A percentile compares a stretch with the other conserved stretches of the same genome.
phyloP scores from a whole-genome alignment of 2,113 vertebrate species.

The Amphiprion ocellaris region DNA sequence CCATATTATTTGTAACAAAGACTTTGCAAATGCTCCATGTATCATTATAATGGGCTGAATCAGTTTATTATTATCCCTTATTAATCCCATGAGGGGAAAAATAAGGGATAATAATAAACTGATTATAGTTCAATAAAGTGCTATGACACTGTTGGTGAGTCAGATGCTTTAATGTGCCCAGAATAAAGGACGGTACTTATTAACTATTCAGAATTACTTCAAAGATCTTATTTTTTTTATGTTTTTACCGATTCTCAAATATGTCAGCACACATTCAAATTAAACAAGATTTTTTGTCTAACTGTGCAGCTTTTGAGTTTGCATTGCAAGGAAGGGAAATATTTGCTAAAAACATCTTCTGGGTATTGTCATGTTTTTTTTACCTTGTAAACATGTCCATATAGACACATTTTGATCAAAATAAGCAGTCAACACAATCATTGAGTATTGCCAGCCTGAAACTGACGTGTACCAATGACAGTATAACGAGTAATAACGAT shows the following conservation, averaged over 20 bases:
- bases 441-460: too few species aligned
- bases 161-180: constrained; percentile 37
- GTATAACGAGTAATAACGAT: constrained; percentile 7
- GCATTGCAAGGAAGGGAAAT: too few species aligned
- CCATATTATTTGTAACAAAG: constrained; percentile 57
- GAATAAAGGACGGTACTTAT: constrained; percentile 31
- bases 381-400: too few species aligned
- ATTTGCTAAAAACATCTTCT: too few species aligned
- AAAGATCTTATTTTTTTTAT: constrained; percentile 19
- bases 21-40: constrained; percentile 53
- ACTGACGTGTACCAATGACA: too few species aligned
- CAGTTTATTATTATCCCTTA: constrained; percentile 18
- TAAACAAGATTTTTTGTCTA: too few species aligned
- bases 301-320: too few species aligned
- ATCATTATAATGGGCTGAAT: constrained; percentile 59
- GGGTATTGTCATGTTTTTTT: too few species aligned
- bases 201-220: constrained; percentile 35
- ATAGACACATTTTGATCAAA: too few species aligned
- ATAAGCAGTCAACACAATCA: too few species aligned
- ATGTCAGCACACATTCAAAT: background rate
- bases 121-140: constrained; percentile 43
- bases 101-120: too few species aligned
- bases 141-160: constrained; percentile 32
- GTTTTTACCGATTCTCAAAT: background rate
- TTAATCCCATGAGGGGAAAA: too few species aligned